Percentiles rank a stretch among this genome's conserved stretches.
phyloP scores from a whole-genome alignment of 2,797 vertebrate genomes.

The Eulemur albifrons region DNA sequence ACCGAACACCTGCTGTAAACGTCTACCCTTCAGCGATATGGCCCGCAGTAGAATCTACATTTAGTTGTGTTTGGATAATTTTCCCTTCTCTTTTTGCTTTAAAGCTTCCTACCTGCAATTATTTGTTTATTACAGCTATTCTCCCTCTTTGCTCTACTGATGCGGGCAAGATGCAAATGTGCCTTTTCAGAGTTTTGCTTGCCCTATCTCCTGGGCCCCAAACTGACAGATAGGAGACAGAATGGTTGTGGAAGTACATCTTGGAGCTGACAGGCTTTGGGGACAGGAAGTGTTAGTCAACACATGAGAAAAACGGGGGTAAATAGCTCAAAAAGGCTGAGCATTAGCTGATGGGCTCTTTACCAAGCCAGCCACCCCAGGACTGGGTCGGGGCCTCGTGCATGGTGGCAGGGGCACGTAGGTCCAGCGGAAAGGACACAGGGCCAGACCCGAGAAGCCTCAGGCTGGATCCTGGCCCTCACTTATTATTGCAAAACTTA shows the following conservation, averaged over 20 bases:
- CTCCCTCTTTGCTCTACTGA: not conserved
- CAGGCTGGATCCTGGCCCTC: not conserved
- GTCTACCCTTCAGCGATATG: accelerated
- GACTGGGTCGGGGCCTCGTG: accelerated
- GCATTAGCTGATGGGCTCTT: not conserved
- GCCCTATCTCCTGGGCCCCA: not conserved
- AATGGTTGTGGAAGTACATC: not conserved
- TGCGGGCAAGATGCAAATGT: not conserved
- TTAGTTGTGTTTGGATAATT: not conserved
- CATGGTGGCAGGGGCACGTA: not conserved
- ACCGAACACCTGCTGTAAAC: not conserved
- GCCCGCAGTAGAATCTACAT: not conserved
- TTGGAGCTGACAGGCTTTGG: not conserved
- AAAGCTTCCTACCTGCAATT: not conserved
- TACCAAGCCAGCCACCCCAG: too few species aligned
- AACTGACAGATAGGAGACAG: not conserved
- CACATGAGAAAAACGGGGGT: not conserved
- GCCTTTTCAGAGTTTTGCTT: not conserved
- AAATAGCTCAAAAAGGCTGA: not conserved
- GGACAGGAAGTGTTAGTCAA: not conserved
- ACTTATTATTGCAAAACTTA: not conserved
- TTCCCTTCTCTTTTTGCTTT: not conserved
- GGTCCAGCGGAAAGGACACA: not conserved
- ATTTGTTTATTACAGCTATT: not conserved
- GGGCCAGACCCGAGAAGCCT: not conserved